These are phyloP conservation scores for Coptodon rendalli DNA, from an alignment of 2,113 vertebrate genomes.

Conservation along the genomic window DNA sequence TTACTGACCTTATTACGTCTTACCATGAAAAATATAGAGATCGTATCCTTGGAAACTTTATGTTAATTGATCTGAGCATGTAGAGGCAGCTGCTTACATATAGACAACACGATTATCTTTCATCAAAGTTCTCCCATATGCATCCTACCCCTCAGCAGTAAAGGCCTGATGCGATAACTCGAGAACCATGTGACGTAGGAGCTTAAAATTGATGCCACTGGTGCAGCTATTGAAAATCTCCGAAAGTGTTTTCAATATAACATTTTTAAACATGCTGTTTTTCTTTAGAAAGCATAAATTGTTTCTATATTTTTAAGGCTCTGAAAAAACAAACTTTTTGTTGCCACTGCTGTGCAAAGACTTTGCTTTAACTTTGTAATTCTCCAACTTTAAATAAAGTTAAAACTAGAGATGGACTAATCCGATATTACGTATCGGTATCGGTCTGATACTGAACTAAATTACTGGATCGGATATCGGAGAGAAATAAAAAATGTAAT, in stretches of 20 bases:
- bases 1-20: background rate
- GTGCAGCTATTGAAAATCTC: background rate
- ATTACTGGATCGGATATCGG: background rate
- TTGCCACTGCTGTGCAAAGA: background rate
- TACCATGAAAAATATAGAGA: background rate
- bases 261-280: background rate
- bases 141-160: background rate
- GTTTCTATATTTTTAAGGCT: background rate
- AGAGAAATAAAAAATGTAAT: background rate
- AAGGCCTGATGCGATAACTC: background rate
- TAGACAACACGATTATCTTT: background rate
- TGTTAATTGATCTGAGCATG: background rate
- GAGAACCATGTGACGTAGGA: background rate
- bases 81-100: background rate
- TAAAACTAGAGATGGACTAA: background rate
- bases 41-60: background rate
- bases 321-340: background rate
- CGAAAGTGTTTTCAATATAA: background rate
- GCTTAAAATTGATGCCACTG: background rate
- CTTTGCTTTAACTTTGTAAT: background rate
- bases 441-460: background rate
- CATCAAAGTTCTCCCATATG: background rate
- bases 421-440: fast-evolving
- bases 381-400: background rate
- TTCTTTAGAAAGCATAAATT: background rate